These are phyloP conservation scores for Bombus confusus DNA, from an alignment of 1,140 invertebrate genomes.

Conservation along the genomic window DNA sequence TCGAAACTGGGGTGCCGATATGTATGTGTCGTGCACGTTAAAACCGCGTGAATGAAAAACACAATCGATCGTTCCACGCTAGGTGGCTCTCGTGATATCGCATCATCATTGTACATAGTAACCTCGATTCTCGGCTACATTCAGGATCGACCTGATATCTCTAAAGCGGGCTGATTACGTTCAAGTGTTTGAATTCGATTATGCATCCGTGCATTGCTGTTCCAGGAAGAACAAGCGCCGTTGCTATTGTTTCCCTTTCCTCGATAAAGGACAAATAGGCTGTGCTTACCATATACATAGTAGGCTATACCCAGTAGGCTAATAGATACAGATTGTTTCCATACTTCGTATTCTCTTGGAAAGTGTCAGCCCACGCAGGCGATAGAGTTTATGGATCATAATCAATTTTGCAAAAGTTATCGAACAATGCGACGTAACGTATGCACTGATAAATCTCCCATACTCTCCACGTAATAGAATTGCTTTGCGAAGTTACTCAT, in stretches of 20 bases:
- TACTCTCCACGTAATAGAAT: background rate
- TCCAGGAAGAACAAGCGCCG: slow-evolving; percentile 23
- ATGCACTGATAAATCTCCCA: too few species aligned
- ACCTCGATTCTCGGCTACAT: slow-evolving; percentile 53
- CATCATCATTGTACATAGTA: slow-evolving; percentile 50
- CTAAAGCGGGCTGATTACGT: slow-evolving; percentile 48
- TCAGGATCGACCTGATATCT: slow-evolving; percentile 35
- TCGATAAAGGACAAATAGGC: slow-evolving; percentile 32
- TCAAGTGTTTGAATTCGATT: slow-evolving; percentile 50
- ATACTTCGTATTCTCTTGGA: background rate
- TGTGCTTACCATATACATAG: too few species aligned
- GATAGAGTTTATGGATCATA: background rate
- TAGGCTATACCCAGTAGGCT: background rate
- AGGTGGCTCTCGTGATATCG: slow-evolving; percentile 58
- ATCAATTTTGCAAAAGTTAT: slow-evolving; percentile 19
- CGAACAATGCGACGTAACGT: background rate
- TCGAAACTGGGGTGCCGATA: slow-evolving; percentile 7
- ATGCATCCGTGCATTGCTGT: background rate
- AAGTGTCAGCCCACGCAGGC: background rate
- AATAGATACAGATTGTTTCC: slow-evolving; percentile 21
- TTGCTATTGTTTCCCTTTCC: slow-evolving; percentile 25
- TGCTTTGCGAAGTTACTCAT: background rate
- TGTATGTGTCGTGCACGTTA: slow-evolving; percentile 11
- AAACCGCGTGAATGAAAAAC: slow-evolving; percentile 76
- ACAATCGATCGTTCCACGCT: slow-evolving; percentile 69